Evolutionary conservation across 1,140 invertebrate species (phyloP).

Genomic region (Drosophila carrolli): DNA sequence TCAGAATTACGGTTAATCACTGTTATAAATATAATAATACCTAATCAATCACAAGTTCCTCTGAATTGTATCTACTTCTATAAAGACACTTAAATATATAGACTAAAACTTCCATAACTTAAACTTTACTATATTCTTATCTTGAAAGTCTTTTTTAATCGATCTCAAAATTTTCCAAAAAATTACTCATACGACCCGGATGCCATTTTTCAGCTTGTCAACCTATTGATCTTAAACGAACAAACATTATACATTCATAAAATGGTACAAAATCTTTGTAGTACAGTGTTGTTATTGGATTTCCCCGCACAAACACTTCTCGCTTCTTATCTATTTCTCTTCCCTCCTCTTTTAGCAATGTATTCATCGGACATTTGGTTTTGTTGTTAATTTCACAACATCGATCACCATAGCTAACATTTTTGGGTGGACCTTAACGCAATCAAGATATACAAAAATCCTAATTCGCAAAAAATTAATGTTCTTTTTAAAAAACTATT

Average conservation of each 20-base stretch:
- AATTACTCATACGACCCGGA: constrained; percentile 1
- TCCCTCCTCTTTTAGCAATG: not conserved
- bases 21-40: not conserved
- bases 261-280: not conserved
- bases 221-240: not conserved
- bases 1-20: not conserved
- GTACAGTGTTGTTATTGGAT: not conserved
- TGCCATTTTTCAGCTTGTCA: not conserved
- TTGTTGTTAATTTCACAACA: constrained; percentile 7
- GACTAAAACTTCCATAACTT: too few species aligned
- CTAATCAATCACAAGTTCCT: not conserved
- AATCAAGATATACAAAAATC: too few species aligned
- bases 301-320: not conserved
- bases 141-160: not conserved
- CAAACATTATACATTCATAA: too few species aligned
- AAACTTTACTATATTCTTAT: too few species aligned
- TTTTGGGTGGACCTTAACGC: constrained; percentile 3
- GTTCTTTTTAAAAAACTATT: too few species aligned
- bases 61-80: not conserved
- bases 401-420: not conserved
- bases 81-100: not conserved
- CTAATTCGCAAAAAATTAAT: too few species aligned
- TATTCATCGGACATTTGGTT: constrained; percentile 9
- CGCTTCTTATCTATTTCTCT: not conserved
- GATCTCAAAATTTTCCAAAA: not conserved